Conservation (phyloP, 2,797 vertebrate species). For the Alfaro cultratus region DNA sequence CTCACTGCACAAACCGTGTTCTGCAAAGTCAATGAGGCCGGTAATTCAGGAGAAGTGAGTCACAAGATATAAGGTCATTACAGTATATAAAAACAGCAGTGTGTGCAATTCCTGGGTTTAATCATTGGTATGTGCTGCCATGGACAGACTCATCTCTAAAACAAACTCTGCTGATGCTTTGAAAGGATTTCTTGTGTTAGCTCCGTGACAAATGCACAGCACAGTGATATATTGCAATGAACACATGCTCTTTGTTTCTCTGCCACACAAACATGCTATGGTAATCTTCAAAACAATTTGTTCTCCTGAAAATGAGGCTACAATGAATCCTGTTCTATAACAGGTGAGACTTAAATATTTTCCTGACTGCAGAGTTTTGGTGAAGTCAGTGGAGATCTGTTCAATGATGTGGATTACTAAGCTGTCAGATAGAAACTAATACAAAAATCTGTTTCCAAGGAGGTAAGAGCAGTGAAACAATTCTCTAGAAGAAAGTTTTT, state of each 20-base stretch:
- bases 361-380: slow-evolving; percentile 17
- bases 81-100: slow-evolving; percentile 38
- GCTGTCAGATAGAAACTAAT: not conserved
- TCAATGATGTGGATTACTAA: slow-evolving; percentile 6
- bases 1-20: slow-evolving; percentile 39
- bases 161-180: slow-evolving; percentile 35
- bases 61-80: slow-evolving; percentile 30
- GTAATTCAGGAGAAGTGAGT: slow-evolving; percentile 37
- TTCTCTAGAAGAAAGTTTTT: slow-evolving; percentile 88
- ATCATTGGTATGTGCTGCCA: slow-evolving; percentile 20
- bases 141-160: slow-evolving; percentile 20
- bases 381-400: slow-evolving; percentile 8
- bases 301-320: slow-evolving; percentile 17
- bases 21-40: slow-evolving; percentile 28
- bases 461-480: slow-evolving; percentile 68
- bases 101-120: slow-evolving; percentile 39
- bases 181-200: slow-evolving; percentile 35
- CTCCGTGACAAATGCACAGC: slow-evolving; percentile 42
- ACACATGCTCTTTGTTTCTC: slow-evolving; percentile 23
- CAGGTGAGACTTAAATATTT: slow-evolving; percentile 17
- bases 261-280: slow-evolving; percentile 37
- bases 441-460: slow-evolving; percentile 18
- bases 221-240: slow-evolving; percentile 43
- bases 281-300: slow-evolving; percentile 32
- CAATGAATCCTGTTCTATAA: slow-evolving; percentile 15